phyloP scores from a whole-genome alignment of 1,140 invertebrate genomes.

The Caerostris extrusa region DNA sequence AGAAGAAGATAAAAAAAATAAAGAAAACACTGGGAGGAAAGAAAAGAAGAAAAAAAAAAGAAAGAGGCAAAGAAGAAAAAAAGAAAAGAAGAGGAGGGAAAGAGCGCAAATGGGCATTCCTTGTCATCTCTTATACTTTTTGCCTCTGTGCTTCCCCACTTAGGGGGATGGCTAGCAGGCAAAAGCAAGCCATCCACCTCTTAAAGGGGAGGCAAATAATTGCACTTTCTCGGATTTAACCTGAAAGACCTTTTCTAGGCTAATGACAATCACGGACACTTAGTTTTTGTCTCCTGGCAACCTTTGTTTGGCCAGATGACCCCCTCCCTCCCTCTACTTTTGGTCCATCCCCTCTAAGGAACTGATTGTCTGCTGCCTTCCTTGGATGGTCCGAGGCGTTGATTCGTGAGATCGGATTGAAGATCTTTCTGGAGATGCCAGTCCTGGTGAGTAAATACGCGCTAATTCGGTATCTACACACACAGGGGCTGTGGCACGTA shows the following conservation, averaged over 20 bases:
- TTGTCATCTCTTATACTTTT: slow-evolving; percentile 51
- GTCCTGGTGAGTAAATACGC: slow-evolving; percentile 9
- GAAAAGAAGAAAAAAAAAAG: not conserved
- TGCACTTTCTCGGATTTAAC: slow-evolving; percentile 65
- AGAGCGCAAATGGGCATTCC: slow-evolving; percentile 55
- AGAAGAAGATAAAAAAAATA: not conserved
- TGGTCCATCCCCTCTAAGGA: not conserved
- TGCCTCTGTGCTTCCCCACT: not conserved
- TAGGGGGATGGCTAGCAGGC: not conserved
- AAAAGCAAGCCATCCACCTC: not conserved
- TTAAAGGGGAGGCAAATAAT: slow-evolving; percentile 68
- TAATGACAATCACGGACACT: slow-evolving; percentile 70
- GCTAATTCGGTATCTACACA: not conserved
- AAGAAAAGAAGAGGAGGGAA: not conserved
- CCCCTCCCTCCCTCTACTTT: not conserved
- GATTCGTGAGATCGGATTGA: slow-evolving; percentile 36
- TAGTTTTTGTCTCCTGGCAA: slow-evolving; percentile 25
- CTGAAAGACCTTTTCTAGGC: slow-evolving; percentile 57
- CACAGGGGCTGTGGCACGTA: not conserved
- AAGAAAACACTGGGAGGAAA: slow-evolving; percentile 9
- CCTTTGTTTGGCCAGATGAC: slow-evolving; percentile 35
- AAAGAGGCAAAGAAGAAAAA: not conserved
- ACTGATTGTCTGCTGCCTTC: not conserved
- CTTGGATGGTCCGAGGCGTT: not conserved
- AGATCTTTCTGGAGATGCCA: slow-evolving; percentile 1